These are phyloP conservation scores for Cottoperca gobio DNA, from an alignment of 2,797 vertebrate species.

Conservation along the genomic window DNA sequence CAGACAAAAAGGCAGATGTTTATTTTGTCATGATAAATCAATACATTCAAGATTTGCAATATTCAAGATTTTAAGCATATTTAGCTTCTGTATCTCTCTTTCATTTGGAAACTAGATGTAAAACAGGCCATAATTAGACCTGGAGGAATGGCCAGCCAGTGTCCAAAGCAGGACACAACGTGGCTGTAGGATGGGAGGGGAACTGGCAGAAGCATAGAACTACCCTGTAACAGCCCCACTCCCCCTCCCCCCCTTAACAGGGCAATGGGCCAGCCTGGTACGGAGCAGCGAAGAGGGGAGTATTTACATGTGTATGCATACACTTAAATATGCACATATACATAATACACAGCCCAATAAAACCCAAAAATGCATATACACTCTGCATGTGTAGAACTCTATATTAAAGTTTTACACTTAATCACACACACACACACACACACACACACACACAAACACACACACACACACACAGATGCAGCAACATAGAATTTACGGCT, in stretches of 20 bases:
- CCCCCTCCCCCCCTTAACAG: slow-evolving; percentile 31
- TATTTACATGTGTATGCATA: slow-evolving; percentile 13
- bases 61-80: neutral
- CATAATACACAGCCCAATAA: neutral
- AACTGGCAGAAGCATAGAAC: slow-evolving; percentile 51
- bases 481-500: slow-evolving; percentile 68
- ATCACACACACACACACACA: neutral
- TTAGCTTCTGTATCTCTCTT: neutral
- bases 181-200: slow-evolving; percentile 47
- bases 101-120: neutral
- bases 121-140: slow-evolving; percentile 19
- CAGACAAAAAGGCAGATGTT: neutral
- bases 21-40: neutral
- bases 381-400: neutral
- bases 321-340: slow-evolving; percentile 3
- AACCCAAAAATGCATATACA: neutral
- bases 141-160: slow-evolving; percentile 22
- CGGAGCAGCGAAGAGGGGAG: slow-evolving; percentile 40
- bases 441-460: neutral
- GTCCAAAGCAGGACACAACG: slow-evolving; percentile 43
- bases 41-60: neutral
- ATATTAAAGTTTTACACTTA: slow-evolving; percentile 5
- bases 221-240: slow-evolving; percentile 52
- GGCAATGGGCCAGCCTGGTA: slow-evolving; percentile 67
- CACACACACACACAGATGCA: slow-evolving; percentile 14